Base-by-base conservation (phyloP, 2,797 vertebrate genomes). In the Hylomyscus alleni region DNA sequence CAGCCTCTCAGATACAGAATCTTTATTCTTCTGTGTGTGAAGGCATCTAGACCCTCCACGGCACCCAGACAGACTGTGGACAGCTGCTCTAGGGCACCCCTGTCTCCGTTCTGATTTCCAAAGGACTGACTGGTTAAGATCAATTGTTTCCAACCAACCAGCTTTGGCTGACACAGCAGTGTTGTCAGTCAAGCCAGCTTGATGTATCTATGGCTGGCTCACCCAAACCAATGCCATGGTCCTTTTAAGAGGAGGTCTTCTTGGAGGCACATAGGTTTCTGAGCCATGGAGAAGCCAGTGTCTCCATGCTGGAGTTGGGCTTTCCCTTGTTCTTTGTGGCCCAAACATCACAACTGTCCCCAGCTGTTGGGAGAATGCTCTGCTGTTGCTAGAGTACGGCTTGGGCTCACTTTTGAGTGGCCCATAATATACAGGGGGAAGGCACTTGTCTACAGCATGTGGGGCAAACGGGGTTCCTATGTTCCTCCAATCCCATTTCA, bases 151-250 rank as follows among this genome's bases (percentile, higher is more conserved):
- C 24, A 77, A 76, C 44, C 0, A 1, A n/a, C 47, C 0, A 17
- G 56, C 78, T 80, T 85, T 58, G 54, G 67, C 0, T 6, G 65
- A 50, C 89, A 67, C 1, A 22, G 77, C 88, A 67, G 0, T 20
- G 90, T 80, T 37, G 50, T 69, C 81, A 20, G 90, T 80, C 85
- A 97, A 83, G 77, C 73, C 88, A 19, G 72, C 86, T 84, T 88
- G 92, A 82, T 82, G 2, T 31, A 82, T 92, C 90, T 78, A 72
- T 67, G 81, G 76, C 91, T 1, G 2, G 40, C 72, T 91, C 52
- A 24, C 72, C 76, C 8, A 80, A 81, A 76, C 90, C 92, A 89
- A 93, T 88, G 65, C 73, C 50, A 5, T 3, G 31, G 20, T 75
- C 72, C 86, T 56, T 80, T 92, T 34, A 15, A n/a, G 62, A 2